phyloP scores from a whole-genome alignment of 2,797 vertebrate species.

The Chloroceryle inda region DNA sequence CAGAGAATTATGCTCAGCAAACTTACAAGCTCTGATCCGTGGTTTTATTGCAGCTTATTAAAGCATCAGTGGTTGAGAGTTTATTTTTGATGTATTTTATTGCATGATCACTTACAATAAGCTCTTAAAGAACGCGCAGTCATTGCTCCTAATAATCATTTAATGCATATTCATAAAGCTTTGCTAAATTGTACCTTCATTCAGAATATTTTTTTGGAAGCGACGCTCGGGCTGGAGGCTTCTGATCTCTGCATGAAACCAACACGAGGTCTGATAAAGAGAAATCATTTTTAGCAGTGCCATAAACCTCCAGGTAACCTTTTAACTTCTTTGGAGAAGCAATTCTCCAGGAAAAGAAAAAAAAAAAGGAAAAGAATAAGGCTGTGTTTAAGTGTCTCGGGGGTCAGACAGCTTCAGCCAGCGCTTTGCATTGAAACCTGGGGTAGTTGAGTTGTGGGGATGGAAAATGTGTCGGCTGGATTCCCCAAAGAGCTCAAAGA shows the following conservation, averaged over 20 bases:
- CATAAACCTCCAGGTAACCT: neutral
- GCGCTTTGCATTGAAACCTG: neutral
- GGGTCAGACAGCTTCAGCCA: neutral
- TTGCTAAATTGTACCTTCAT: neutral
- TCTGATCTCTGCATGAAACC: neutral
- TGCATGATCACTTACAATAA: conserved; percentile 25
- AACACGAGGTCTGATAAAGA: neutral
- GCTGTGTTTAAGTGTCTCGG: neutral
- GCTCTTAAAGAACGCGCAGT: neutral
- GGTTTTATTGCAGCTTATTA: conserved; percentile 38
- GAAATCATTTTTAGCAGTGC: neutral
- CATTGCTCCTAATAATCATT: conserved; percentile 46
- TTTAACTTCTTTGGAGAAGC: neutral
- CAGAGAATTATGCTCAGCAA: neutral
- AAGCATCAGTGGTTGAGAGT: neutral
- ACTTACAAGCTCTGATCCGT: neutral
- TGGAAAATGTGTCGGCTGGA: accelerated
- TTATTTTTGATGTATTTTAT: conserved; percentile 44
- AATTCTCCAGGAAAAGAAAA: accelerated
- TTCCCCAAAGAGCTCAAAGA: neutral
- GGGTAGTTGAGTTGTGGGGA: neutral
- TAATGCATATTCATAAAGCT: neutral
- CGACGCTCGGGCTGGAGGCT: neutral
- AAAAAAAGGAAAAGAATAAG: neutral
- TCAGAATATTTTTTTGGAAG: neutral